Base-by-base conservation (phyloP, 2,797 vertebrate species). In the Hypotaenidia philippensis region DNA sequence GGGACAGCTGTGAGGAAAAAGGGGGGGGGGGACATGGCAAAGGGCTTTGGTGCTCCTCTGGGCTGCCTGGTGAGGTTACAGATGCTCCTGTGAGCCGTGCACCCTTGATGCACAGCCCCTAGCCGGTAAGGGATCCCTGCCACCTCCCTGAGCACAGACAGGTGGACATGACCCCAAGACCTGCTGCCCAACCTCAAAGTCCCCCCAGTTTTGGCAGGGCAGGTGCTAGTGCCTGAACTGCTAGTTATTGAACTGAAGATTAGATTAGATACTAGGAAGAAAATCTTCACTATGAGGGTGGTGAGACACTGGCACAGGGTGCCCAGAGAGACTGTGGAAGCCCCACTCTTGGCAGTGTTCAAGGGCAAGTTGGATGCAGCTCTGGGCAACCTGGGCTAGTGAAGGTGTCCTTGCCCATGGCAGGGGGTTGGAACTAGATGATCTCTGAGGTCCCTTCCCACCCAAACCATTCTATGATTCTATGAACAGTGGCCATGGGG, bases 191-290 rank as follows among this genome's bases (percentile, higher is more conserved):
- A 94, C 79, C 90, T 87, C 49, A 4, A 21, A 32, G 7, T 60
- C 80, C 49, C 53, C 72, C 49, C 80, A 34, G n/a, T 86, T 97
- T 93, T 91, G 86, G 92, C 92, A 81, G 2, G 40, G 89, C 70
- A 45, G 80, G 71, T 55, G 78, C 72, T 72, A 63, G 81, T 21
- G 41, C 21, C 45, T 44, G 41, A 44, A 44, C 18, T 44, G 41
- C 41, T 41, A 41, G 16, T 41, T 41, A 41, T 18, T 41, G 41
- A 41, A 41, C 41, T 45, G 44, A 10, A 47, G 45, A 21, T 47
- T 47, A 47, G 21, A 47, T 47, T 47, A 47, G 45, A 47, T 12
- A 11, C 22, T 22, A 47, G 45, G 45, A 47, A 47, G 20, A 47
- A 47, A 47, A 22, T 47, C 21, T 47, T 22, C 45, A 47, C 45